A percentile compares a stretch with the other conserved stretches of the same genome.
phyloP scores from a whole-genome alignment of 2,888 invertebrate species.

The Gortyna flavago region DNA sequence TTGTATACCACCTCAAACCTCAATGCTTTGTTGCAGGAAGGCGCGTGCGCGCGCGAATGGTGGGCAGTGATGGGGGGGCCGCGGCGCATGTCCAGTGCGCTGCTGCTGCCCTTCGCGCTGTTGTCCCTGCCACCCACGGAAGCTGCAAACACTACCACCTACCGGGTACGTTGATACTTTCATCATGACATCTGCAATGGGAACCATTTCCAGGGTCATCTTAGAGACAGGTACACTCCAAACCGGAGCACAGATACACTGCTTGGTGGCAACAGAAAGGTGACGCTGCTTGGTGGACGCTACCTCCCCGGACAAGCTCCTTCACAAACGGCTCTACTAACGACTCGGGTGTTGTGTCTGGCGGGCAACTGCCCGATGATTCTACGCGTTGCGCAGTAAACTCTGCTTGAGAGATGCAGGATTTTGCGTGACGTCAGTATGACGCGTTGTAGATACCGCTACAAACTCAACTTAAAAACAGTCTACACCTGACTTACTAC shows the following conservation, averaged over 20 bases:
- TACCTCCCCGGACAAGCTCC: background rate
- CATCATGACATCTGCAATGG: background rate
- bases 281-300: too few species aligned
- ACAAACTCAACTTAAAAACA: background rate
- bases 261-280: too few species aligned
- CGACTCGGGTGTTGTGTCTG: too few species aligned
- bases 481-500: background rate
- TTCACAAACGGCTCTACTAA: background rate
- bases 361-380: too few species aligned
- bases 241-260: background rate
- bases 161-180: conserved; percentile 75
- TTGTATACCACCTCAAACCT: background rate
- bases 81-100: conserved; percentile 89
- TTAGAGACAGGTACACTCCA: background rate
- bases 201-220: background rate
- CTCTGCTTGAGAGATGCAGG: too few species aligned
- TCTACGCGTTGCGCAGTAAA: too few species aligned
- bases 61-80: conserved; percentile 87
- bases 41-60: conserved; percentile 85
- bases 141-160: conserved; percentile 82
- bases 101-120: conserved; percentile 87
- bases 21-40: conserved; percentile 69
- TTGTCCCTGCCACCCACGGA: conserved; percentile 83
- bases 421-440: too few species aligned
- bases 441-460: too few species aligned